Percentiles rank a stretch among this genome's conserved stretches.
These are phyloP conservation scores for Riptortus pedestris DNA, from an alignment of 1,140 invertebrate species.

Conservation along the genomic window DNA sequence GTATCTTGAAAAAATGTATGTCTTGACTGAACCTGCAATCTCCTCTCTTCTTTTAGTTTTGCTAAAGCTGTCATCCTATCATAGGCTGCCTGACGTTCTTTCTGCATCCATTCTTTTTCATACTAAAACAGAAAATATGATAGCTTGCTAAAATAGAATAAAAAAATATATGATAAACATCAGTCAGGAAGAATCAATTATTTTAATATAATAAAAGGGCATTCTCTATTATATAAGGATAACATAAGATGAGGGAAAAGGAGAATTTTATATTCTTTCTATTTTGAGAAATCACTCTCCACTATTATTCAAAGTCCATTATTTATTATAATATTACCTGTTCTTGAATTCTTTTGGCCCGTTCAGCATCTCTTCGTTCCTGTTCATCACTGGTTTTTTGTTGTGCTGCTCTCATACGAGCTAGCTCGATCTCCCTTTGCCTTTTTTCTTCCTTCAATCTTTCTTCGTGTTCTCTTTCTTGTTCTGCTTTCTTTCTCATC, in stretches of 20 bases:
- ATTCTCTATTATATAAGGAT: too few relatives aligned
- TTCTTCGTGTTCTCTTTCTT: constrained; percentile 43
- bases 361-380: constrained; percentile 43
- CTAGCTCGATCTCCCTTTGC: constrained; percentile 42
- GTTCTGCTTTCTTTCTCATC: constrained; percentile 46
- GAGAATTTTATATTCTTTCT: too few relatives aligned
- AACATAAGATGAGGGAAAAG: too few relatives aligned
- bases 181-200: too few relatives aligned
- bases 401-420: constrained; percentile 39
- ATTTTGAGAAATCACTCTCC: constrained; percentile 35
- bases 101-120: background rate
- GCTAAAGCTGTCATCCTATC: background rate
- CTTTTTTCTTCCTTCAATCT: constrained; percentile 40
- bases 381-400: constrained; percentile 38
- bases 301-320: constrained; percentile 39
- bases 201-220: too few relatives aligned
- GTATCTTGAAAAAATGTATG: too few relatives aligned
- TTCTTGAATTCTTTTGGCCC: constrained; percentile 43
- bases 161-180: too few relatives aligned
- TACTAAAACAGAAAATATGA: too few relatives aligned
- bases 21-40: too few relatives aligned
- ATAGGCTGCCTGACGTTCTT: background rate
- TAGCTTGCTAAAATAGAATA: too few relatives aligned
- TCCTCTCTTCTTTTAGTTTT: background rate
- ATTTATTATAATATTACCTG: constrained; percentile 39